phyloP scores from a whole-genome alignment of 2,113 vertebrate genomes.

The Bettongia penicillata region DNA sequence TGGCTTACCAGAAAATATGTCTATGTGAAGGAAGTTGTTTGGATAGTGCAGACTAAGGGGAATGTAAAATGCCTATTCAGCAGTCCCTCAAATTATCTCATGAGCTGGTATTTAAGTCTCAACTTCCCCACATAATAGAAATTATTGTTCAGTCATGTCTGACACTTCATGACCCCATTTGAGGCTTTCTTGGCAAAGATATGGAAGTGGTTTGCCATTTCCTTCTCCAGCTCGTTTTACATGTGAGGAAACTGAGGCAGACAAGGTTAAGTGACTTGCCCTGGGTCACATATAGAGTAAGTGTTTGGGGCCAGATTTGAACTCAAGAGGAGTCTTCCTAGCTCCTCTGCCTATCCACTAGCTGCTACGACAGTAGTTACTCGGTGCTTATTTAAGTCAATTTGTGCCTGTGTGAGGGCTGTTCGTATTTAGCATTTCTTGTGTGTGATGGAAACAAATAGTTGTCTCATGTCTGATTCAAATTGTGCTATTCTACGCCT shows the following conservation, averaged over 20 bases:
- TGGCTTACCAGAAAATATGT: background rate
- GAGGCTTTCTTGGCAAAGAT: background rate
- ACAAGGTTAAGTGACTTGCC: background rate
- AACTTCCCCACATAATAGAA: background rate
- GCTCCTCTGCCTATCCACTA: too few species aligned
- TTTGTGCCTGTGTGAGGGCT: background rate
- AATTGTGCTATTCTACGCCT: background rate
- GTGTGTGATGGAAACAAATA: background rate
- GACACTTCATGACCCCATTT: background rate
- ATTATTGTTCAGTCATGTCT: background rate
- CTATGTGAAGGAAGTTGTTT: background rate
- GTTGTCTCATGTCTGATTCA: background rate
- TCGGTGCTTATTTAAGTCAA: background rate
- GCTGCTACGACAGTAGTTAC: background rate
- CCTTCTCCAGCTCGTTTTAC: background rate
- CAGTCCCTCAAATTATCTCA: background rate
- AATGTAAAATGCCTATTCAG: background rate
- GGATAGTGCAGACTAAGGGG: background rate
- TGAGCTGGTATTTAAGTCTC: background rate
- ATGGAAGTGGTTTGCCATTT: background rate
- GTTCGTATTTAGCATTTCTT: background rate
- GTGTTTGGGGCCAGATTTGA: background rate
- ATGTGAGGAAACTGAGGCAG: too few species aligned
- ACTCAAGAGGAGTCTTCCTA: too few species aligned
- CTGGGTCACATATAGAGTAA: background rate